phyloP scores from a whole-genome alignment of 2,888 invertebrate species.

The Eristalis arbustorum region DNA sequence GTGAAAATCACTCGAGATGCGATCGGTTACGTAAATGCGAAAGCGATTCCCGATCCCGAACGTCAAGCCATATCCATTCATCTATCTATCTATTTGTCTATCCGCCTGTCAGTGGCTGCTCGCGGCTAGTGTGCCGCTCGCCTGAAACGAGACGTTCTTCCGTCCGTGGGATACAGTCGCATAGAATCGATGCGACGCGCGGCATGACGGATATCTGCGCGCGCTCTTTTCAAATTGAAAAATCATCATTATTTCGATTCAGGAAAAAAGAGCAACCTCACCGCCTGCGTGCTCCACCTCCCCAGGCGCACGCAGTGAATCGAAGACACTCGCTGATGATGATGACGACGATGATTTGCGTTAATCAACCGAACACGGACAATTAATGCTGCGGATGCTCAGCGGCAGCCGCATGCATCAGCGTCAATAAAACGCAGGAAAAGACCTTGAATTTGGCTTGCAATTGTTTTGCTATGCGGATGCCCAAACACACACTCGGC shows the following conservation, averaged over 20 bases:
- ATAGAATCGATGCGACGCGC: conserved; percentile 43
- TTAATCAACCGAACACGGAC: conserved; percentile 67
- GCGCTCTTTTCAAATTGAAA: conserved; percentile 67
- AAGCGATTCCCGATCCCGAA: conserved; percentile 59
- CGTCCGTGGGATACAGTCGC: conserved; percentile 24
- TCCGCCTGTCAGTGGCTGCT: conserved; percentile 39
- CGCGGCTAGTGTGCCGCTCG: conserved; percentile 32
- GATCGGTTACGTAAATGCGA: conserved; percentile 61
- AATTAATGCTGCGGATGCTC: conserved; percentile 63
- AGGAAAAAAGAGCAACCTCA: neutral
- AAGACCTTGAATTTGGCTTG: conserved; percentile 69
- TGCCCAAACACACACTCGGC: neutral
- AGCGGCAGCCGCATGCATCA: conserved; percentile 37
- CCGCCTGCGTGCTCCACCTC: neutral
- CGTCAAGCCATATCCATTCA: conserved; percentile 67
- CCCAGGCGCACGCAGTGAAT: neutral
- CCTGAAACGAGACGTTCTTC: conserved; percentile 6
- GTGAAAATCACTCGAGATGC: conserved; percentile 67
- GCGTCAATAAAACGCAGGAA: conserved; percentile 63
- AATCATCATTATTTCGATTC: conserved; percentile 67
- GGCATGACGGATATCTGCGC: conserved; percentile 65
- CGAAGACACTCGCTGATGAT: conserved; percentile 9
- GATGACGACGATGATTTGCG: conserved; percentile 65
- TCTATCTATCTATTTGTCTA: conserved; percentile 65
- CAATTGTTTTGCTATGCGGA: conserved; percentile 52